A percentile compares a stretch with the other conserved stretches of the same genome.
phyloP scores from a whole-genome alignment of 2,888 invertebrate genomes.

The Mylabris sibirica region DNA sequence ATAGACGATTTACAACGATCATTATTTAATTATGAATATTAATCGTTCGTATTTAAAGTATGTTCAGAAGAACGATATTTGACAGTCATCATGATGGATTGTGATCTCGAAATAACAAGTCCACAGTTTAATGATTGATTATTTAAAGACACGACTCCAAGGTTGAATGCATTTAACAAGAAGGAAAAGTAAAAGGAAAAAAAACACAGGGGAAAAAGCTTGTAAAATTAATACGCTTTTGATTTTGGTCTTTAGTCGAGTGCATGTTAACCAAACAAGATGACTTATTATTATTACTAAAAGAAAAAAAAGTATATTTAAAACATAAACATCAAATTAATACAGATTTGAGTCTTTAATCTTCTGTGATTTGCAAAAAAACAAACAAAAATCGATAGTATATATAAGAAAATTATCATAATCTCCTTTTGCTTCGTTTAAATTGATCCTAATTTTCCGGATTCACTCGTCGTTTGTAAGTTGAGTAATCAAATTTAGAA shows the following conservation, averaged over 20 bases:
- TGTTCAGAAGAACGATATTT: neutral
- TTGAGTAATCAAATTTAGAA: conserved; percentile 33
- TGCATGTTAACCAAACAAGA: neutral
- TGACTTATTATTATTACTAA: no score
- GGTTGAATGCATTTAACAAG: neutral
- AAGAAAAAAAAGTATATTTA: no score
- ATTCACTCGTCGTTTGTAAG: conserved; percentile 14
- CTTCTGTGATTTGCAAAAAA: neutral
- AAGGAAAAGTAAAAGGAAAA: no score
- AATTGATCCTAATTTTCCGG: neutral
- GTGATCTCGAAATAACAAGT: conserved; percentile 29
- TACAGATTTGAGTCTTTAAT: neutral
- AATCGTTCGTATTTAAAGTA: neutral
- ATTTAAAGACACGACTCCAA: conserved; percentile 19
- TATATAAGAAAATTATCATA: neutral
- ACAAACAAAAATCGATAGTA: neutral
- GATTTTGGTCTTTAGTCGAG: neutral
- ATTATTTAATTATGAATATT: conserved; percentile 6
- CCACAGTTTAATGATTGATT: conserved; percentile 32
- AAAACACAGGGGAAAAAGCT: neutral
- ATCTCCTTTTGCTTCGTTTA: neutral
- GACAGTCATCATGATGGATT: conserved; percentile 28
- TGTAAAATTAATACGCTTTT: neutral
- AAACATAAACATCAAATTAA: no score
- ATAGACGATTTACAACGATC: neutral